A percentile compares a stretch with the other conserved stretches of the same genome.
phyloP scores from a whole-genome alignment of 2,888 invertebrate genomes.

The Thymelicus acteon region DNA sequence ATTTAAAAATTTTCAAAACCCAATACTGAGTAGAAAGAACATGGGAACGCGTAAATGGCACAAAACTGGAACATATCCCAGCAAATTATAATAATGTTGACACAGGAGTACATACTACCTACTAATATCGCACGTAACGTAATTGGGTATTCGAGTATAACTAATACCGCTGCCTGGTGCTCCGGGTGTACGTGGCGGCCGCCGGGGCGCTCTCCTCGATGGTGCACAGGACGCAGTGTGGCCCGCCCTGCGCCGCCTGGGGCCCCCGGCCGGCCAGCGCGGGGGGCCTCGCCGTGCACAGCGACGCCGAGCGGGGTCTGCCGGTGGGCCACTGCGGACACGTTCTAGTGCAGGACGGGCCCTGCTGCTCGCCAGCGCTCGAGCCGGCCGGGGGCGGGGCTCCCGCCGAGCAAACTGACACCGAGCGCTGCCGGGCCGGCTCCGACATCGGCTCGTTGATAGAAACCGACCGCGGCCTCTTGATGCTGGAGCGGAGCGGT shows the following conservation, averaged over 20 bases:
- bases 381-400: background rate
- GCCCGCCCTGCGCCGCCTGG: background rate
- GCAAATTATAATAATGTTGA: background rate
- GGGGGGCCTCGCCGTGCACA: background rate
- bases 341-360: background rate
- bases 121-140: background rate
- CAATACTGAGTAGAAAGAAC: background rate
- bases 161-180: slow-evolving; percentile 22
- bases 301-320: slow-evolving; percentile 11
- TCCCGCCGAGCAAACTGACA: slow-evolving; percentile 18
- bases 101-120: background rate
- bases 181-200: background rate
- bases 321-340: background rate
- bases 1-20: slow-evolving; percentile 9
- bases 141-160: background rate
- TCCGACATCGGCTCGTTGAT: background rate
- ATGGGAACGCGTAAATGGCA: slow-evolving; percentile 1
- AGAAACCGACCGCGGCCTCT: slow-evolving; percentile 15
- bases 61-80: background rate
- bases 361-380: background rate
- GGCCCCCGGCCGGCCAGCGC: background rate
- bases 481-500: background rate
- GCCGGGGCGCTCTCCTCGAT: slow-evolving; percentile 23
- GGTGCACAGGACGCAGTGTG: slow-evolving; percentile 27
- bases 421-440: slow-evolving; percentile 10